Conservation (phyloP, 2,888 invertebrate genomes). For the Dryobota labecula region DNA sequence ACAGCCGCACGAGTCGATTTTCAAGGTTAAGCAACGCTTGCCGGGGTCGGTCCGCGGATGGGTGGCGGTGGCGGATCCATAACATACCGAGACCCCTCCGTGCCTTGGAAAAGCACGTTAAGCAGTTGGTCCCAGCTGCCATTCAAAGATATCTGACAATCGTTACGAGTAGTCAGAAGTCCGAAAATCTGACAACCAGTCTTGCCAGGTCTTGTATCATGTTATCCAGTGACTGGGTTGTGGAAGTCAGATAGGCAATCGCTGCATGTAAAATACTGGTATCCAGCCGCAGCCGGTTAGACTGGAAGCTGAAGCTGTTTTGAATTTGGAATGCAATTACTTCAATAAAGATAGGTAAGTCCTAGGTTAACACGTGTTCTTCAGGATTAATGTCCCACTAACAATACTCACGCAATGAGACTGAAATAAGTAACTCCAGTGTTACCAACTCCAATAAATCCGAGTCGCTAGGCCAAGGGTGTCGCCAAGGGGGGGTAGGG, state of each 20-base stretch:
- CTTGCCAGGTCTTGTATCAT: background rate
- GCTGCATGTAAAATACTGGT: too few species aligned
- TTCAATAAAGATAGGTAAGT: background rate
- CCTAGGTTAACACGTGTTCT: background rate
- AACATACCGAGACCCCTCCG: background rate
- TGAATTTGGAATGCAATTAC: background rate
- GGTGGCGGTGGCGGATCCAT: background rate
- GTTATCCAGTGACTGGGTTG: background rate
- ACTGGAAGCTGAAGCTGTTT: too few species aligned
- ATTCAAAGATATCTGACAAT: background rate
- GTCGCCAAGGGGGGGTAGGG: too few species aligned
- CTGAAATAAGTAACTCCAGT: background rate
- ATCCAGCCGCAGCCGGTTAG: too few species aligned
- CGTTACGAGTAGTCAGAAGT: background rate
- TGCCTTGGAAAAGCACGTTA: background rate
- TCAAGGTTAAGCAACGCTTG: background rate
- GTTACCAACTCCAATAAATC: too few species aligned
- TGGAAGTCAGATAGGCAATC: background rate
- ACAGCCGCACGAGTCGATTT: background rate
- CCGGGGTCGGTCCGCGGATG: background rate
- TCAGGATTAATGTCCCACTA: background rate
- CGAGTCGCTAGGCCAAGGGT: too few species aligned
- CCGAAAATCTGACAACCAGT: background rate
- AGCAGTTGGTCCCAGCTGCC: background rate
- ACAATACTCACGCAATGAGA: background rate